Percentiles rank a stretch among this genome's conserved stretches.
Evolutionary conservation across 1,140 invertebrate species (phyloP).

Genomic region (Listronotus oregonensis): DNA sequence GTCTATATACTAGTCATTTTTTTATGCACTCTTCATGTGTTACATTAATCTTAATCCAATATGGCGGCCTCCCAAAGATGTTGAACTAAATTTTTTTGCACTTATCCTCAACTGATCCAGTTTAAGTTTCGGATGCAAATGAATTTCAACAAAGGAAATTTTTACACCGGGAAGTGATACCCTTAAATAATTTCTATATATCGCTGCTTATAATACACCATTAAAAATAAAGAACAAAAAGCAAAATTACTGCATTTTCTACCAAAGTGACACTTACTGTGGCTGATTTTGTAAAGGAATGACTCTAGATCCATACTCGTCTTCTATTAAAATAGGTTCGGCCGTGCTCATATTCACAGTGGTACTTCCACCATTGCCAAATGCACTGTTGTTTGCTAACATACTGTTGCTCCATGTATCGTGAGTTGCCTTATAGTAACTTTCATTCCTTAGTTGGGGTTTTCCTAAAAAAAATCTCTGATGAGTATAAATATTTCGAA

Average conservation of each 20-base stretch:
- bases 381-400: conserved; percentile 52
- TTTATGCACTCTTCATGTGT: too few relatives aligned
- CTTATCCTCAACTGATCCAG: too few relatives aligned
- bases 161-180: too few relatives aligned
- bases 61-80: too few relatives aligned
- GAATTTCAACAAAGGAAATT: too few relatives aligned
- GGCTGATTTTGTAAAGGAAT: conserved; percentile 49
- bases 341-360: conserved; percentile 58
- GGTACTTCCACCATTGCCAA: conserved; percentile 54
- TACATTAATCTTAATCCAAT: too few relatives aligned
- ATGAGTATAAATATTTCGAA: too few relatives aligned
- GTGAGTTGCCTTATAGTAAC: conserved; percentile 79
- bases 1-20: too few relatives aligned
- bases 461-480: conserved; percentile 33
- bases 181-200: too few relatives aligned
- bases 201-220: too few relatives aligned
- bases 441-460: conserved; percentile 74
- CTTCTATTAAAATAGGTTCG: conserved; percentile 73
- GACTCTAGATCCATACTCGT: conserved; percentile 64
- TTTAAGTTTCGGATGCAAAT: too few relatives aligned
- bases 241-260: conserved; percentile 2
- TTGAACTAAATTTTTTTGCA: too few relatives aligned
- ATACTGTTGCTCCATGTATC: conserved; percentile 62
- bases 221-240: conserved; percentile 1
- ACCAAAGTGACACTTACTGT: conserved; percentile 42